These are phyloP conservation scores for Plecotus auritus DNA, from an alignment of 2,113 vertebrate species.

Conservation along the genomic window DNA sequence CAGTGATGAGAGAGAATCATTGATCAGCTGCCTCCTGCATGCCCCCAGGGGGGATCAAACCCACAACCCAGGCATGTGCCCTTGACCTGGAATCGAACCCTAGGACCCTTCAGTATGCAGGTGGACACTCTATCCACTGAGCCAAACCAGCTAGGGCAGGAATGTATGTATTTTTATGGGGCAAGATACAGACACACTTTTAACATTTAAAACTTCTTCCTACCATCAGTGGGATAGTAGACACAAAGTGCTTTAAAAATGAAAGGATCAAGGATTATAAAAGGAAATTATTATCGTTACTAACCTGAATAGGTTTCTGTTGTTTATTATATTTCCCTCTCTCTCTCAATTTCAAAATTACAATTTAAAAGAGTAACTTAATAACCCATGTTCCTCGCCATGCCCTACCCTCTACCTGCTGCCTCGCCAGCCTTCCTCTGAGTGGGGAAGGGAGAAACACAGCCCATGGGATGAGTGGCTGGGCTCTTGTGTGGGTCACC, in stretches of 20 bases:
- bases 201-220: background rate
- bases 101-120: too few species aligned
- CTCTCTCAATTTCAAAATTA: background rate
- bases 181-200: background rate
- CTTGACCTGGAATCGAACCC: too few species aligned
- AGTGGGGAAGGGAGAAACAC: background rate
- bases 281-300: background rate
- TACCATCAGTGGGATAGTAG: background rate
- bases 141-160: too few species aligned
- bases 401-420: background rate
- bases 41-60: too few species aligned
- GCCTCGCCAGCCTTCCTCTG: background rate
- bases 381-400: background rate
- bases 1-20: too few species aligned
- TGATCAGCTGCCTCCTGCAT: too few species aligned
- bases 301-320: background rate
- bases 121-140: too few species aligned
- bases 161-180: background rate
- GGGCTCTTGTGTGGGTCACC: accelerated
- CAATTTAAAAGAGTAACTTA: background rate
- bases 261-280: background rate
- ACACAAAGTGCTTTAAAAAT: background rate
- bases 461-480: accelerated
- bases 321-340: background rate
- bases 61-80: too few species aligned